phyloP scores from a whole-genome alignment of 2,888 invertebrate genomes.

The Drosophila vallismaia region DNA sequence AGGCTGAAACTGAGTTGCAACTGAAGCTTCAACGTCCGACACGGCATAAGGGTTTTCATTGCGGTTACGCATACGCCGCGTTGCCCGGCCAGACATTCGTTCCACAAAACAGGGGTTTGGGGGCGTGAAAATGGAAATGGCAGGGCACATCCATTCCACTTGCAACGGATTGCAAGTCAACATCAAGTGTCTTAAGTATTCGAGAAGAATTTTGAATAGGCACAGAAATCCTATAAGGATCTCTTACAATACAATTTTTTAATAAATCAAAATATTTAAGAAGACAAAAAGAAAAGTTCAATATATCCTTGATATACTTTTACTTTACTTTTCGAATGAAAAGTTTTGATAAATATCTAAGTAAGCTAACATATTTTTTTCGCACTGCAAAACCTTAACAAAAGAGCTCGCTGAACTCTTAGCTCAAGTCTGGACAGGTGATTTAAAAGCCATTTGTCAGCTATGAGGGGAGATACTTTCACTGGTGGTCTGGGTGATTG shows the following conservation, averaged over 20 bases:
- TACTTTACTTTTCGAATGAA: neutral
- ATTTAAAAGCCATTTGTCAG: slow-evolving; percentile 79
- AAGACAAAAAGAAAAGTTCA: neutral
- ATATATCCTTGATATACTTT: neutral
- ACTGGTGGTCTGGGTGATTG: slow-evolving; percentile 59
- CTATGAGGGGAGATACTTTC: slow-evolving; percentile 26
- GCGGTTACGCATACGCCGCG: slow-evolving; percentile 52
- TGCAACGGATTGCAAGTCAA: slow-evolving; percentile 52
- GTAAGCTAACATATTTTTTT: neutral
- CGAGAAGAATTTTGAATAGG: slow-evolving; percentile 35
- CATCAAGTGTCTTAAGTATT: slow-evolving; percentile 51
- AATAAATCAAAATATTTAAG: neutral
- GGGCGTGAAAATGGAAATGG: slow-evolving; percentile 1
- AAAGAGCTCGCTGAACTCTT: slow-evolving; percentile 30
- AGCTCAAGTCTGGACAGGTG: slow-evolving; percentile 63
- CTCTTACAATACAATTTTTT: neutral
- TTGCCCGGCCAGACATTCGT: slow-evolving; percentile 37
- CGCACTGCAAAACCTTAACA: neutral
- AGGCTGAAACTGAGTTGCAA: slow-evolving; percentile 25
- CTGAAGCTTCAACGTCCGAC: slow-evolving; percentile 18
- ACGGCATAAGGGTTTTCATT: slow-evolving; percentile 39
- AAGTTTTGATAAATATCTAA: neutral
- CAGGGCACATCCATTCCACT: slow-evolving; percentile 27
- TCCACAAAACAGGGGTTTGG: slow-evolving; percentile 12
- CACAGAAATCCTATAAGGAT: neutral